These are phyloP conservation scores for Chironomus riparius DNA, from an alignment of 2,888 invertebrate species.

Conservation along the genomic window DNA sequence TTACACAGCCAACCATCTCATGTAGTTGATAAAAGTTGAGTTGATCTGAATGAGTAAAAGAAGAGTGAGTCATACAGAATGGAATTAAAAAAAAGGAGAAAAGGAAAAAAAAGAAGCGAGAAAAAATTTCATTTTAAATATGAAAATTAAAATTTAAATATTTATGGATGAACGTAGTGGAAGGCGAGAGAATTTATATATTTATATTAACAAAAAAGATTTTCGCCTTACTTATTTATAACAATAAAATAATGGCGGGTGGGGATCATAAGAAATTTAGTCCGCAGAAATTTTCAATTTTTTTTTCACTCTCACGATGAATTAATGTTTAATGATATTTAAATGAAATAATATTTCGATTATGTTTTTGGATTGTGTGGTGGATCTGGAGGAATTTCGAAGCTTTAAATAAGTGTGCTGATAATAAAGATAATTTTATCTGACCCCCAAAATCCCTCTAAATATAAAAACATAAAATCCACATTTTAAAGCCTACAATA, in stretches of 20 bases:
- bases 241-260: neutral
- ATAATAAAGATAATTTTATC: too few species aligned
- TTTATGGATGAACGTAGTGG: constrained; percentile 7
- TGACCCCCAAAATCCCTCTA: too few species aligned
- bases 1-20: neutral
- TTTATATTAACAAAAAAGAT: neutral
- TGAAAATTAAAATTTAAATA: constrained; percentile 26
- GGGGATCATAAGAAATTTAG: neutral
- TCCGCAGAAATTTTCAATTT: neutral
- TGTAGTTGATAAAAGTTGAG: too few species aligned
- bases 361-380: too few species aligned
- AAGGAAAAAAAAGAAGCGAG: neutral
- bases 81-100: neutral
- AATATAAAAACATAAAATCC: too few species aligned
- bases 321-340: neutral
- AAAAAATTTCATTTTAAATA: constrained; percentile 24
- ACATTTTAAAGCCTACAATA: too few species aligned
- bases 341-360: neutral
- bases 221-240: neutral
- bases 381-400: too few species aligned
- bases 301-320: neutral
- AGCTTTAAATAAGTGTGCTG: too few species aligned
- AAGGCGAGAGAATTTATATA: neutral
- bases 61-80: too few species aligned
- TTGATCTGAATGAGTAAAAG: too few species aligned